Conservation (phyloP, 1,140 invertebrate genomes). For the Brachionus asplanchnoidis region DNA sequence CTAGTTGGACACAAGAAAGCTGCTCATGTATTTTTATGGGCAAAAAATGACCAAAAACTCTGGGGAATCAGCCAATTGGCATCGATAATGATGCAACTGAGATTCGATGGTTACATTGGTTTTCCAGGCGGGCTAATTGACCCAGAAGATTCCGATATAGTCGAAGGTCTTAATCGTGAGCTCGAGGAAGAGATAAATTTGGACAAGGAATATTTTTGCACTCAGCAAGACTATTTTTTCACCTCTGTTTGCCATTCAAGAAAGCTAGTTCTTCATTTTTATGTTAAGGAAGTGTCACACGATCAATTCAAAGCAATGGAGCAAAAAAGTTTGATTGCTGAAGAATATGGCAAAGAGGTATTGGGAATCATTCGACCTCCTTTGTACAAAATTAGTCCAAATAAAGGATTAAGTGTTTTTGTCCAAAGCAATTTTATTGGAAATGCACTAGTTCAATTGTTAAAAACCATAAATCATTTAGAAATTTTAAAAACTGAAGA, state of each 20-base stretch:
- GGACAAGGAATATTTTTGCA: slow-evolving; percentile 49
- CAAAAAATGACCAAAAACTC: slow-evolving; percentile 44
- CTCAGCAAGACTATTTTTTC: slow-evolving; percentile 48
- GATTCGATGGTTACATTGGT: slow-evolving; percentile 63
- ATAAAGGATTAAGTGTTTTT: neutral
- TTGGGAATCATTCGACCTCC: slow-evolving; percentile 26
- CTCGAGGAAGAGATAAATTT: slow-evolving; percentile 61
- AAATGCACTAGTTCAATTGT: slow-evolving; percentile 10
- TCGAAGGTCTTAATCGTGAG: slow-evolving; percentile 59
- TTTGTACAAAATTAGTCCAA: neutral
- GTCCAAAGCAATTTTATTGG: slow-evolving; percentile 27
- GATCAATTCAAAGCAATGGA: slow-evolving; percentile 56
- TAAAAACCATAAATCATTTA: neutral
- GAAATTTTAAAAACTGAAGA: neutral
- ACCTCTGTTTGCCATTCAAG: slow-evolving; percentile 49
- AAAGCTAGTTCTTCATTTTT: slow-evolving; percentile 60
- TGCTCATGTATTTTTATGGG: slow-evolving; percentile 52
- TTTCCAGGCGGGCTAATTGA: slow-evolving; percentile 63
- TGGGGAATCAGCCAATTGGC: slow-evolving; percentile 47
- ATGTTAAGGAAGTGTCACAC: slow-evolving; percentile 55
- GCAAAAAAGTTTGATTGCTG: slow-evolving; percentile 49
- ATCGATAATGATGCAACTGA: slow-evolving; percentile 59
- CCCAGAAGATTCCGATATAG: slow-evolving; percentile 47
- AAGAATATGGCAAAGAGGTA: slow-evolving; percentile 59
- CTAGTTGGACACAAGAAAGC: slow-evolving; percentile 45